A percentile compares a stretch with the other conserved stretches of the same genome.
phyloP scores from a whole-genome alignment of 2,797 vertebrate species.

The Emys orbicularis region DNA sequence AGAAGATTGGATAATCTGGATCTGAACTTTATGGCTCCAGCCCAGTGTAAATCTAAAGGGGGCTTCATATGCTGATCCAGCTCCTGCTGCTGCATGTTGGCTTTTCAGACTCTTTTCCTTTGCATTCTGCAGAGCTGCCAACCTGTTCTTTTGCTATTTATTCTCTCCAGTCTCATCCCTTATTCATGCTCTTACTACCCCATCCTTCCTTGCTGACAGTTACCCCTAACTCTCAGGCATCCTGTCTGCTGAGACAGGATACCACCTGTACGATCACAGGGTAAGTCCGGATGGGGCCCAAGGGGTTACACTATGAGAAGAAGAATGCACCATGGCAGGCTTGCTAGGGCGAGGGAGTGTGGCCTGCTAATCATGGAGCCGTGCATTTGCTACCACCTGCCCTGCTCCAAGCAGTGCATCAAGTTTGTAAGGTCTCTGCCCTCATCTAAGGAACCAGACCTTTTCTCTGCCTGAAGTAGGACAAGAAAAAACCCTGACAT shows the following conservation, averaged over 20 bases:
- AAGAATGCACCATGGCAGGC: not conserved
- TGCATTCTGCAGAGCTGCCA: not conserved
- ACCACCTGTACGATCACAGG: not conserved
- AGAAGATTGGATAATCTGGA: not conserved
- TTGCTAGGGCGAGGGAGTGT: not conserved
- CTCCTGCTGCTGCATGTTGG: not conserved
- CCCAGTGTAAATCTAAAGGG: not conserved
- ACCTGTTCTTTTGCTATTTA: not conserved
- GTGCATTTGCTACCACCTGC: not conserved
- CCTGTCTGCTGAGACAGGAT: not conserved
- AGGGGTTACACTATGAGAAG: not conserved
- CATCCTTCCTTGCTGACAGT: not conserved
- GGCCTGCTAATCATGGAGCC: not conserved
- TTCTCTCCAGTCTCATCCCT: not conserved
- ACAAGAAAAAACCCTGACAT: constrained; percentile 50
- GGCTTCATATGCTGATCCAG: not conserved
- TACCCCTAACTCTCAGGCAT: not conserved
- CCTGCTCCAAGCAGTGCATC: not conserved
- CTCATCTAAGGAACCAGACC: constrained; percentile 6
- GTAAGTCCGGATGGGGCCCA: not conserved
- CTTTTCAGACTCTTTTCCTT: not conserved
- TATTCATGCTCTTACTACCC: not conserved
- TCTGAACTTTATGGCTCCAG: not conserved
- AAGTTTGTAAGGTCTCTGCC: constrained; percentile 1
- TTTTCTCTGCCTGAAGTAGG: constrained; percentile 40